A percentile compares a stretch with the other conserved stretches of the same genome.
Evolutionary conservation across 2,888 invertebrate genomes (phyloP).

Genomic region (Drosophila borealis): DNA sequence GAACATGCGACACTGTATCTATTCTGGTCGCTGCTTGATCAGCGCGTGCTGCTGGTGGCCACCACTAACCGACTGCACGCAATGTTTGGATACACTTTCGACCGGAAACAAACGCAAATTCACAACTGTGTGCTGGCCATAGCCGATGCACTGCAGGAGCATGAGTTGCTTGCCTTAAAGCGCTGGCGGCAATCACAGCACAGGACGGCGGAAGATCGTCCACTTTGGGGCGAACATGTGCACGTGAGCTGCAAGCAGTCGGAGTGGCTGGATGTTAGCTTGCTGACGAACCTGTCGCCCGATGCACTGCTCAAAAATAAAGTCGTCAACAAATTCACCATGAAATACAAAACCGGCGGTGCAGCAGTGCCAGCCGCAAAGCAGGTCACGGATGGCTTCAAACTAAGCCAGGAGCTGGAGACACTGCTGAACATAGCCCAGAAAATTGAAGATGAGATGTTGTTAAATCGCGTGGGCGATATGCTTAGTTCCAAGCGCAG

Average conservation of each 20-base stretch:
- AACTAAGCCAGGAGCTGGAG: conserved; percentile 66
- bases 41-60: conserved; percentile 86
- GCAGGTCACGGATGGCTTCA: conserved; percentile 22
- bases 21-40: conserved; percentile 87
- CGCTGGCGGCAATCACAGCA: conserved; percentile 81
- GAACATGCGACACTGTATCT: conserved; percentile 88
- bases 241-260: conserved; percentile 46
- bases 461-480: conserved; percentile 82
- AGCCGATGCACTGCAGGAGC: conserved; percentile 85
- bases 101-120: conserved; percentile 86
- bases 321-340: conserved; percentile 64
- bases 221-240: conserved; percentile 77
- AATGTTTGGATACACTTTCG: conserved; percentile 87
- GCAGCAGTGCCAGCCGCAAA: background rate
- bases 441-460: conserved; percentile 67
- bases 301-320: conserved; percentile 62
- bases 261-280: conserved; percentile 46
- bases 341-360: conserved; percentile 62
- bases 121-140: conserved; percentile 87
- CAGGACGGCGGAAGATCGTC: conserved; percentile 15
- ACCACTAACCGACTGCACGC: conserved; percentile 87
- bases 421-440: conserved; percentile 72
- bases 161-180: conserved; percentile 86
- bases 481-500: conserved; percentile 87
- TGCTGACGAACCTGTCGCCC: conserved; percentile 74